Evolutionary conservation across 2,888 invertebrate species (phyloP).

Genomic region (Nudaria mundana): DNA sequence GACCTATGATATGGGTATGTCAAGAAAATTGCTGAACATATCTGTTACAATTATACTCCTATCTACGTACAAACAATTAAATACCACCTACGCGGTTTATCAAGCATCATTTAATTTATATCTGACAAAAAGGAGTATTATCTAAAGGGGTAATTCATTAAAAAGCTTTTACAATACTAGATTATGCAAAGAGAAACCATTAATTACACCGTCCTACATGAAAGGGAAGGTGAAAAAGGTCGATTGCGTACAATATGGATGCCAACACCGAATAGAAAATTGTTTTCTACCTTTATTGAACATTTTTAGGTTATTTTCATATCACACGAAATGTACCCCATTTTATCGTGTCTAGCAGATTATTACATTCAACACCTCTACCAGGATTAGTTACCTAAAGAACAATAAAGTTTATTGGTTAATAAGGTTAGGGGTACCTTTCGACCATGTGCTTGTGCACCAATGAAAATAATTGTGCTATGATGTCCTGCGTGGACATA

Average conservation of each 20-base stretch:
- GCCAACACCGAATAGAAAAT: slow-evolving; percentile 1
- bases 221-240: slow-evolving; percentile 8
- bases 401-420: no score
- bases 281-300: not conserved
- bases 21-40: no score
- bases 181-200: slow-evolving; percentile 12
- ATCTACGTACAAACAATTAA: not conserved
- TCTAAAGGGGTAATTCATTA: slow-evolving; percentile 9
- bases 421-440: no score
- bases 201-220: slow-evolving; percentile 12
- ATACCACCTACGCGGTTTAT: not conserved
- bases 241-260: slow-evolving; percentile 7
- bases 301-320: not conserved
- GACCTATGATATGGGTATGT: no score
- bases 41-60: no score
- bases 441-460: no score
- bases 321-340: no score
- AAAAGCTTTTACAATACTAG: slow-evolving; percentile 11
- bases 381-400: no score
- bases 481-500: no score
- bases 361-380: no score
- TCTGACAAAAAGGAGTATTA: slow-evolving; percentile 4
- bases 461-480: no score
- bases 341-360: no score
- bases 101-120: slow-evolving; percentile 1